These are phyloP conservation scores for Eumeta japonica DNA, from an alignment of 1,140 invertebrate species.

Conservation along the genomic window DNA sequence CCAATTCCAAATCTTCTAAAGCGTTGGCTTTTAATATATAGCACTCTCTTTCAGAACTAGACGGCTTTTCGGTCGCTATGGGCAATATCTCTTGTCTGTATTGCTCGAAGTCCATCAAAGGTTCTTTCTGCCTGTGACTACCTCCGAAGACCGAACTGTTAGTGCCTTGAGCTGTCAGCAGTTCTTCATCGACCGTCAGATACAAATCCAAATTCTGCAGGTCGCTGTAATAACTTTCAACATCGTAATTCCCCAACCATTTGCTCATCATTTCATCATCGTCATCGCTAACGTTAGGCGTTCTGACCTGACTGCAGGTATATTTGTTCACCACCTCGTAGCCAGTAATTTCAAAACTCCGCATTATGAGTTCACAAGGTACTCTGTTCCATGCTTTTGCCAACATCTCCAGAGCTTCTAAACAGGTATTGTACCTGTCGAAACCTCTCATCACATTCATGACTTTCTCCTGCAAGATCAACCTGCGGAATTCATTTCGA, in stretches of 20 bases:
- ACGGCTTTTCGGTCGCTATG: slow-evolving; percentile 13
- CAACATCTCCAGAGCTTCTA: slow-evolving; percentile 16
- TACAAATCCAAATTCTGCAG: slow-evolving; percentile 14
- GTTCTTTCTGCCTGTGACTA: slow-evolving; percentile 14
- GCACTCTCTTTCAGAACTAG: slow-evolving; percentile 8
- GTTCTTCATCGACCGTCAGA: slow-evolving; percentile 19
- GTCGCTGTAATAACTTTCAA: slow-evolving; percentile 15
- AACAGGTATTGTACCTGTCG: slow-evolving; percentile 15
- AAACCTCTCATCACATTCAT: slow-evolving; percentile 15
- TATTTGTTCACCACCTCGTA: slow-evolving; percentile 11
- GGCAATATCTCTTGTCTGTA: slow-evolving; percentile 13
- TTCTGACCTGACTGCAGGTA: neutral
- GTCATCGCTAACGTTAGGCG: slow-evolving; percentile 11
- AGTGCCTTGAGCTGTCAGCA: slow-evolving; percentile 18
- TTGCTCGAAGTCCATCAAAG: slow-evolving; percentile 3
- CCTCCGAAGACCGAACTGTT: slow-evolving; percentile 20
- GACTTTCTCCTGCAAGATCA: slow-evolving; percentile 14
- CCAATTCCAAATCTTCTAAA: slow-evolving; percentile 14
- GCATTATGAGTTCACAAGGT: slow-evolving; percentile 9
- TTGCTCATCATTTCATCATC: slow-evolving; percentile 15
- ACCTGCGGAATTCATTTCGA: slow-evolving; percentile 14
- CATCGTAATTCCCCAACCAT: slow-evolving; percentile 15
- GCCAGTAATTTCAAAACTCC: slow-evolving; percentile 12
- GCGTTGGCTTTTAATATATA: slow-evolving; percentile 12
- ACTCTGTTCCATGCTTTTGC: slow-evolving; percentile 16